phyloP scores from a whole-genome alignment of 1,140 invertebrate genomes.

The Bombus consobrinus region DNA sequence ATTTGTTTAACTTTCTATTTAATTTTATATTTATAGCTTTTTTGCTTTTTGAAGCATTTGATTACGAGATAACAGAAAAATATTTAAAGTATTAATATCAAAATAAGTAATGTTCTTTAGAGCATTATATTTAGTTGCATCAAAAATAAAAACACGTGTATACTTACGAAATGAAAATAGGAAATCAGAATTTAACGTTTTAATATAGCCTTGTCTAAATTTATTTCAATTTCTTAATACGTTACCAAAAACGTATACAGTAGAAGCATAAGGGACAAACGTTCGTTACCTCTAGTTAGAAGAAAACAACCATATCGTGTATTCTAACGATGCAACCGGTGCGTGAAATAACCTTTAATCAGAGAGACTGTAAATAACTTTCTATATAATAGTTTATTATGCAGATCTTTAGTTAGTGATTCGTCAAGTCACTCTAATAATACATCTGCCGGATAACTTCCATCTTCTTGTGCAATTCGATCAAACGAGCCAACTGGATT shows the following conservation, averaged over 20 bases:
- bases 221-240: not conserved
- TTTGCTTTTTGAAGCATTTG: not conserved
- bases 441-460: conserved; percentile 14
- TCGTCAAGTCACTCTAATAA: conserved; percentile 15
- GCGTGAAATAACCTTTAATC: not conserved
- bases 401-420: too few relatives aligned
- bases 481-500: not conserved
- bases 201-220: not conserved
- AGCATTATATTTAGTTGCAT: not conserved
- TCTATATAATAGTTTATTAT: too few relatives aligned
- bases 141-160: not conserved
- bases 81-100: not conserved
- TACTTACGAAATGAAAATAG: not conserved
- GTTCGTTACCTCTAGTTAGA: not conserved
- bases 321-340: not conserved
- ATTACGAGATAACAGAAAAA: not conserved
- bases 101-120: not conserved
- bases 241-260: not conserved
- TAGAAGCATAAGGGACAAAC: not conserved
- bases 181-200: not conserved
- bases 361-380: too few relatives aligned
- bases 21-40: not conserved
- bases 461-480: conserved; percentile 4
- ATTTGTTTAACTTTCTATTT: not conserved
- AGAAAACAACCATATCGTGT: not conserved